These are phyloP conservation scores for Misgurnus anguillicaudatus DNA, from an alignment of 2,113 vertebrate genomes.

Conservation along the genomic window DNA sequence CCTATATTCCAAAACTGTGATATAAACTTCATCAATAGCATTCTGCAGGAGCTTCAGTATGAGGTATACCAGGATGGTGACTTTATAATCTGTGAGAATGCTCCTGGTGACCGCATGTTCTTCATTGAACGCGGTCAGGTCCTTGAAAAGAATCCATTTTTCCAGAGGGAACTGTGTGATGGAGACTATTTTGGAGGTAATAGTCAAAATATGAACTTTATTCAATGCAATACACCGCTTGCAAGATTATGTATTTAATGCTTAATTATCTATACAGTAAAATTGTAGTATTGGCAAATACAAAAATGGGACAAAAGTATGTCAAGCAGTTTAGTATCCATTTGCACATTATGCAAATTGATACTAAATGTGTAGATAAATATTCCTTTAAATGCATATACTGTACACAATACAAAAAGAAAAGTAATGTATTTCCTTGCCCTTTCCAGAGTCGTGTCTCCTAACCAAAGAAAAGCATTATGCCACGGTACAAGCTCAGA, in stretches of 20 bases:
- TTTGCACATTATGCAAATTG: too few species aligned
- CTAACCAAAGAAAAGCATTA: slow-evolving; percentile 69
- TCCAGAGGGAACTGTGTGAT: slow-evolving; percentile 69
- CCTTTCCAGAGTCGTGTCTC: slow-evolving; percentile 62
- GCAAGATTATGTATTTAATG: not conserved
- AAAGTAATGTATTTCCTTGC: not conserved
- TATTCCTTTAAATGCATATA: too few species aligned
- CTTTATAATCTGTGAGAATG: slow-evolving; percentile 54
- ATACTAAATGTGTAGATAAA: too few species aligned
- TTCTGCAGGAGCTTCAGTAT: slow-evolving; percentile 61
- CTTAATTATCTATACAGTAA: not conserved
- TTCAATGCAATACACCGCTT: not conserved
- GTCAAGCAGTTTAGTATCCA: too few species aligned
- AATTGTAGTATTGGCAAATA: too few species aligned
- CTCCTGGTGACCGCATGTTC: slow-evolving; percentile 69
- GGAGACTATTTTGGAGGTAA: slow-evolving; percentile 74
- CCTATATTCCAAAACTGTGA: slow-evolving; percentile 65
- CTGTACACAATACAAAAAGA: too few species aligned
- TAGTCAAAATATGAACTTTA: not conserved
- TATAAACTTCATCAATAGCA: slow-evolving; percentile 66
- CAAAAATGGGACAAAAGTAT: too few species aligned
- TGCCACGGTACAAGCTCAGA: slow-evolving; percentile 64
- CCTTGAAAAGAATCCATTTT: slow-evolving; percentile 61
- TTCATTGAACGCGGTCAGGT: slow-evolving; percentile 70
- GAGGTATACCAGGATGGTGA: slow-evolving; percentile 67